Base-by-base conservation (phyloP, 2,113 vertebrate genomes). In the Laterallus jamaicensis region DNA sequence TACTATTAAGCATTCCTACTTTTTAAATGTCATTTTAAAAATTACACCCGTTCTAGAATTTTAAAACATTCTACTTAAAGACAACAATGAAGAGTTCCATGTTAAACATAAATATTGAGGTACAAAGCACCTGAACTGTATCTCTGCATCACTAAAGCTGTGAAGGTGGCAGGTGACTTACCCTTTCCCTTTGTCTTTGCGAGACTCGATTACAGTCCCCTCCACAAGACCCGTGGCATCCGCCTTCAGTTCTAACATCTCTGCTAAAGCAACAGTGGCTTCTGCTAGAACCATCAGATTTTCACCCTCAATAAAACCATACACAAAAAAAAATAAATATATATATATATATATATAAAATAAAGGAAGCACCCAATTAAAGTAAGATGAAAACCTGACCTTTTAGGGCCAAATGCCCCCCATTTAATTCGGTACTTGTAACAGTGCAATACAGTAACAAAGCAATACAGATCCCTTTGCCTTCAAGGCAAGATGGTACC, bases 191-290 rank as follows among this genome's bases (percentile, higher is more conserved):
- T 94, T 99, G 97, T 99, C 98, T 3, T 98, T 99, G n/a, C 98
- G 98, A 94, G 98, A 99, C 96, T 99, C 99, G 8, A 99, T 98
- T 54, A 99, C 19, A 0, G 98, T 97, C n/a, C 98, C 99, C 96
- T 99, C 99, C 77, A 99, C 98, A 20, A 97, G 94, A 29, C 99
- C 99, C 0, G 94, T 97, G 31, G 97, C 79, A 80, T 99, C 99
- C 3, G 98, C 99, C 97, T 99, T 99, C 93, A 99, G 96, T 88
- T 99, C 99, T 95, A 99, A 35, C n/a, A 99, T 94, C 96, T 99
- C 99, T 2, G 99, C 98, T 70, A 99, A 97, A 26, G 98, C 97
- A 85, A 99, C 97, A 5, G 98, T 99, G 77, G 99, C 99, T 96
- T 99, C 99, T 20, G 98, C 97, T 97, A 99, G 98, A 91, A 98